Evolutionary conservation across 2,888 invertebrate species (phyloP).

Genomic region (Adineta ricciae): DNA sequence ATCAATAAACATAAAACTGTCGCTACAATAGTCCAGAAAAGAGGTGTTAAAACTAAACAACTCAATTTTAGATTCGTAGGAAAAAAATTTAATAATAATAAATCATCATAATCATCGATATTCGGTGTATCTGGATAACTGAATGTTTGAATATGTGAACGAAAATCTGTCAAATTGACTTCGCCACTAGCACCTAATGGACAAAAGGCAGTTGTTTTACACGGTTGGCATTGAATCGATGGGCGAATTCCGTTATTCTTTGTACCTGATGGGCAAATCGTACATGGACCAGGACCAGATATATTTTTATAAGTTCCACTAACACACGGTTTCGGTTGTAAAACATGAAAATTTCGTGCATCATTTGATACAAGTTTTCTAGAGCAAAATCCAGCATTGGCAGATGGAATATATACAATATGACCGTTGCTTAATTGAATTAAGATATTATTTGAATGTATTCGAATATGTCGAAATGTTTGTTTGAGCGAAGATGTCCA

Average conservation of each 20-base stretch:
- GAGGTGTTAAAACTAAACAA: neutral
- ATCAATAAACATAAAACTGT: neutral
- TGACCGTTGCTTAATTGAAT: neutral
- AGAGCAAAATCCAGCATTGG: neutral
- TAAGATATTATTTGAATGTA: neutral
- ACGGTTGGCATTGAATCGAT: neutral
- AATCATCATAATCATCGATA: neutral
- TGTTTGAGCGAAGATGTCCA: no score
- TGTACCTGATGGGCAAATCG: neutral
- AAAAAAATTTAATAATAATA: neutral
- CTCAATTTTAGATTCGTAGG: neutral
- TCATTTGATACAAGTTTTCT: neutral
- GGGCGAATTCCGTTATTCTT: neutral
- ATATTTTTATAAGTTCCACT: neutral
- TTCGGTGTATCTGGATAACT: neutral
- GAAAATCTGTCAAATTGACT: neutral
- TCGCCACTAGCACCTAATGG: neutral
- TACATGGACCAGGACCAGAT: neutral
- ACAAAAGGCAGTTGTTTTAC: neutral
- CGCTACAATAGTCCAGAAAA: neutral
- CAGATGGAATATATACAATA: neutral
- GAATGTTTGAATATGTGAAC: neutral
- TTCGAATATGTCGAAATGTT: neutral
- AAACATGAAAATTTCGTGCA: neutral
- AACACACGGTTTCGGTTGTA: neutral